A percentile compares a stretch with the other conserved stretches of the same genome.
Conservation (phyloP, 1,140 invertebrate species). For the Chlorops oryzae region DNA sequence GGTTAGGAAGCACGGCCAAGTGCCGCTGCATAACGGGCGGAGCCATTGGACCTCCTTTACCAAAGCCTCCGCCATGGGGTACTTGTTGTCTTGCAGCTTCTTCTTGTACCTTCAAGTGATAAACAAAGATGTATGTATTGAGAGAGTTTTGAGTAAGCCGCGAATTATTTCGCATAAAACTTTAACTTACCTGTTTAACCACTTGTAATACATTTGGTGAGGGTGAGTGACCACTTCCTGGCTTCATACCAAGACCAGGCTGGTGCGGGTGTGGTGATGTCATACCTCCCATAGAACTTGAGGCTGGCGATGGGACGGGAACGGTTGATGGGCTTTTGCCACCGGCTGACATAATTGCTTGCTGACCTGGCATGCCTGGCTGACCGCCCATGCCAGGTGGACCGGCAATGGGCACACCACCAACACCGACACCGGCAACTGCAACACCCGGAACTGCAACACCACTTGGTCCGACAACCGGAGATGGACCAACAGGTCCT, state of each 20-base stretch:
- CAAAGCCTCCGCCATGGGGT: slow-evolving; percentile 60
- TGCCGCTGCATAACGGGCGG: slow-evolving; percentile 60
- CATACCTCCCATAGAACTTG: slow-evolving; percentile 35
- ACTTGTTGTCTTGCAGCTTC: slow-evolving; percentile 80
- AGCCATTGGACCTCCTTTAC: slow-evolving; percentile 63
- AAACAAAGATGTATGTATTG: not conserved
- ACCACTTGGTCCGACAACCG: slow-evolving; percentile 19
- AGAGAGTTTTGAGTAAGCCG: not conserved
- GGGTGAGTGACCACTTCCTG: slow-evolving; percentile 61
- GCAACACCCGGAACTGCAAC: slow-evolving; percentile 30
- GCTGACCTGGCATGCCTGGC: slow-evolving; percentile 42
- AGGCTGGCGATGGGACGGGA: slow-evolving; percentile 43
- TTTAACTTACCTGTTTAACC: slow-evolving; percentile 62
- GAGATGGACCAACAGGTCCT: slow-evolving; percentile 15
- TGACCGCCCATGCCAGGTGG: slow-evolving; percentile 37
- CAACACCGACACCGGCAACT: slow-evolving; percentile 45
- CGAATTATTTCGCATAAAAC: not conserved
- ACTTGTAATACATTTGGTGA: slow-evolving; percentile 79
- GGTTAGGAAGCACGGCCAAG: slow-evolving; percentile 27
- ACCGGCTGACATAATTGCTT: slow-evolving; percentile 34
- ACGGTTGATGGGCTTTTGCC: slow-evolving; percentile 51
- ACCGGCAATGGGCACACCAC: slow-evolving; percentile 32
- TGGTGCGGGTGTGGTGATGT: slow-evolving; percentile 53
- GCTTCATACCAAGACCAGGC: slow-evolving; percentile 62
- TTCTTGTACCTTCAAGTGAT: slow-evolving; percentile 64